Evolutionary conservation across 1,140 invertebrate species (phyloP), one percentile per base, ranked within the genome.

Genomic region (Drosophila kanapiae): DNA sequence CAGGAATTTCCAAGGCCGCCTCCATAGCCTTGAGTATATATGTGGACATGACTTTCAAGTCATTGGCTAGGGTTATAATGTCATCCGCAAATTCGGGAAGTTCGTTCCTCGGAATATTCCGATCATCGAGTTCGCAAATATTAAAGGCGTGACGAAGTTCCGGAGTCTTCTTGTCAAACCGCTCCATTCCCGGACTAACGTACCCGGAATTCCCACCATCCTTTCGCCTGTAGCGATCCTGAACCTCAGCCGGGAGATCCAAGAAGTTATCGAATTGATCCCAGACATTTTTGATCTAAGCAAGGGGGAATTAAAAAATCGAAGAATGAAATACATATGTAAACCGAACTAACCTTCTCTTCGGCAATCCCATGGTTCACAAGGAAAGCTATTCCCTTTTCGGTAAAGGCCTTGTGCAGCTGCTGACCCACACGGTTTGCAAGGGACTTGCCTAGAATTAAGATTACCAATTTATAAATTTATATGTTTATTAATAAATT

Each of bases 291-390:
- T 95, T 95, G 57, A 96, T 82, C 95, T 47, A 51, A 31, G 5
- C 47, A 49, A 16, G 0, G 0, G 10, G 5, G 6, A 13, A 6
- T 0, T 31, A 5, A 7, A 9, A 48, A 1, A 33, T 23, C n/a
- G 4, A 11, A 93, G 18, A 6, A 56, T 37, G 31, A 6, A 16
- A 16, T 16, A n/a, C n/a, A n/a, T n/a, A 7, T 29, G 6, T 9
- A 14, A 11, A 6, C 9, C 1, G 1, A 49, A 42, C 16, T 59
- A 93, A 96, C 95, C 95, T 96, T 96, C 78, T 95, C 95, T 70
- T 95, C 95, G 49, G 95, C 94, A 78, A 96, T 95, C 63, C 95
- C 95, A 87, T 96, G 96, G 91, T 96, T 96, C 68, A 96, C 95
- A 51, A 96, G 94, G 85, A 96, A 94, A 13, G 95, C 95, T 53